phyloP scores from a whole-genome alignment of 2,888 invertebrate species.

The Aporophyla nigra region DNA sequence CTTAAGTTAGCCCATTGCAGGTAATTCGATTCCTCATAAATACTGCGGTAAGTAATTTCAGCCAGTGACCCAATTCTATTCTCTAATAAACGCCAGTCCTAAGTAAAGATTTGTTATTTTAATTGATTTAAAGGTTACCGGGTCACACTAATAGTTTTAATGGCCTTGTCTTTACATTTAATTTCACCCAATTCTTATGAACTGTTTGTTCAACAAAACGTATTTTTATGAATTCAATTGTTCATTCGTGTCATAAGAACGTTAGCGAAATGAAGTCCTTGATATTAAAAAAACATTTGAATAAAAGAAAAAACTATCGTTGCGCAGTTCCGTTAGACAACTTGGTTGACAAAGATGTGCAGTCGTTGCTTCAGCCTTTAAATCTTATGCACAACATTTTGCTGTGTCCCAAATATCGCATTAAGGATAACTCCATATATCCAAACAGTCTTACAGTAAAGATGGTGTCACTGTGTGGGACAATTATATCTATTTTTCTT shows the following conservation, averaged over 20 bases:
- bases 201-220: background rate
- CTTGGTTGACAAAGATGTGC: slow-evolving; percentile 38
- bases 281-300: background rate
- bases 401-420: slow-evolving; percentile 5
- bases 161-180: slow-evolving; percentile 11
- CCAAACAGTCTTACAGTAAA: slow-evolving; percentile 10
- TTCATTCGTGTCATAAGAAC: background rate
- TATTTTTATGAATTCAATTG: background rate
- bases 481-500: background rate
- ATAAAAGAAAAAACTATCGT: background rate
- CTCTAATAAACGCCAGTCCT: background rate
- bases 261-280: slow-evolving; percentile 4
- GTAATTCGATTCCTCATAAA: background rate
- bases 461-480: background rate
- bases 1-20: background rate
- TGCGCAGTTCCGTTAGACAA: background rate
- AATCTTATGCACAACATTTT: slow-evolving; percentile 3
- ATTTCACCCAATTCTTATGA: background rate
- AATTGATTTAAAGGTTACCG: background rate
- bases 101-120: too few relatives aligned
- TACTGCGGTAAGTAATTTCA: background rate
- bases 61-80: background rate
- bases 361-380: slow-evolving; percentile 25
- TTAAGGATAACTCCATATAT: slow-evolving; percentile 2
- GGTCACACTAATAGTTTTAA: slow-evolving; percentile 7